Conservation (phyloP, 2,797 vertebrate species). For the Typhlichthys subterraneus region DNA sequence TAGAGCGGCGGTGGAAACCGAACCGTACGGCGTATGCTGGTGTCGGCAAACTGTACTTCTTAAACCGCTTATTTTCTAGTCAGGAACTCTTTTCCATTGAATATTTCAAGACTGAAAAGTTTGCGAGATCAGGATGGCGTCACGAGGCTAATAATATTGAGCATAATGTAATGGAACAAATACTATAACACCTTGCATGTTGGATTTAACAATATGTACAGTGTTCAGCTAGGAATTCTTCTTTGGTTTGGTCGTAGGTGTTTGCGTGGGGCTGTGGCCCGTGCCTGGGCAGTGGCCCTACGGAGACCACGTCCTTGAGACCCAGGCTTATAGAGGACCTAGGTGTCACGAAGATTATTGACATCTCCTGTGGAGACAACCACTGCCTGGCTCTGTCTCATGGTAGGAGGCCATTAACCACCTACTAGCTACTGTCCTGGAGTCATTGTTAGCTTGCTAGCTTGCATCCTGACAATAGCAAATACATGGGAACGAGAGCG, state of each 20-base stretch:
- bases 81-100: too few relatives aligned
- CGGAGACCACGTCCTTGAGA: slow-evolving; percentile 80
- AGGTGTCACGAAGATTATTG: slow-evolving; percentile 80
- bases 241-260: slow-evolving; percentile 59
- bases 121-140: neutral
- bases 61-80: too few relatives aligned
- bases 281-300: slow-evolving; percentile 82
- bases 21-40: too few relatives aligned
- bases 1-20: too few relatives aligned
- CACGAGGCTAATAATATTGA: too few relatives aligned
- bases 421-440: neutral
- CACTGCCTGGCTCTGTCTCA: slow-evolving; percentile 84
- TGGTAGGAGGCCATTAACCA: slow-evolving; percentile 55
- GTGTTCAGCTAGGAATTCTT: neutral
- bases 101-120: neutral
- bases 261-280: slow-evolving; percentile 84
- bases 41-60: too few relatives aligned
- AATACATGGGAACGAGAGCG: neutral
- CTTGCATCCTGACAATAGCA: too few relatives aligned
- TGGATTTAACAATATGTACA: neutral
- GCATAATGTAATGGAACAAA: too few relatives aligned
- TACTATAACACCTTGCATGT: too few relatives aligned
- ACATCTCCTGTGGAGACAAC: slow-evolving; percentile 84
- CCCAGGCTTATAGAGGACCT: slow-evolving; percentile 82
- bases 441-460: too few relatives aligned